Evolutionary conservation across 2,113 vertebrate genomes (phyloP).

Genomic region (Eulemur rufifrons): DNA sequence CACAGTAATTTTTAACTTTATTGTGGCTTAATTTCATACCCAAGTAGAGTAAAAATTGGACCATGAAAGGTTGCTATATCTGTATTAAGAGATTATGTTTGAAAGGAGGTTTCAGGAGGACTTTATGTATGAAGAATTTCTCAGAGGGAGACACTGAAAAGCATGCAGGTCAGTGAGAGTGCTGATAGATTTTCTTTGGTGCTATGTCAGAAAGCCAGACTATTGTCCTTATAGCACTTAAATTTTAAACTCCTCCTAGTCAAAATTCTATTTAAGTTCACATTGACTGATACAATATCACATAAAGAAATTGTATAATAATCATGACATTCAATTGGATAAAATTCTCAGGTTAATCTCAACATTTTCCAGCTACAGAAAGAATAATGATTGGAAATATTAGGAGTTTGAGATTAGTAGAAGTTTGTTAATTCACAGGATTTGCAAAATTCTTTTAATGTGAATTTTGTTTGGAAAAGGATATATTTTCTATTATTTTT

Average conservation of each 20-base stretch:
- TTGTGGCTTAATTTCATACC: neutral
- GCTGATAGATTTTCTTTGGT: neutral
- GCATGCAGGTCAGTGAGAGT: neutral
- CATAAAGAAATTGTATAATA: neutral
- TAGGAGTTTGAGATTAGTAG: neutral
- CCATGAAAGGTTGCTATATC: neutral
- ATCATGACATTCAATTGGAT: neutral
- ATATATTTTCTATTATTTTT: neutral
- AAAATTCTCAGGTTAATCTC: neutral
- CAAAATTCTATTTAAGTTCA: neutral
- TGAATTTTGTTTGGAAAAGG: neutral
- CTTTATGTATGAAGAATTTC: neutral
- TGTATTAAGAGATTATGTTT: neutral
- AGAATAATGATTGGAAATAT: neutral
- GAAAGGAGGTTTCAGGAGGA: neutral
- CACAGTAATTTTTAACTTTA: neutral
- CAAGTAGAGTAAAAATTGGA: neutral
- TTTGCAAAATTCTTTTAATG: neutral
- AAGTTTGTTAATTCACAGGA: neutral
- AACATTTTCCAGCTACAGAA: neutral
- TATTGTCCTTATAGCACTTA: neutral
- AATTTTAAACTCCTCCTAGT: neutral
- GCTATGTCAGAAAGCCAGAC: neutral
- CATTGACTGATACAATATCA: neutral
- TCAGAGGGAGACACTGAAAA: neutral